Base-by-base conservation (phyloP, 2,888 invertebrate genomes). In the Osmoderma eremita region DNA sequence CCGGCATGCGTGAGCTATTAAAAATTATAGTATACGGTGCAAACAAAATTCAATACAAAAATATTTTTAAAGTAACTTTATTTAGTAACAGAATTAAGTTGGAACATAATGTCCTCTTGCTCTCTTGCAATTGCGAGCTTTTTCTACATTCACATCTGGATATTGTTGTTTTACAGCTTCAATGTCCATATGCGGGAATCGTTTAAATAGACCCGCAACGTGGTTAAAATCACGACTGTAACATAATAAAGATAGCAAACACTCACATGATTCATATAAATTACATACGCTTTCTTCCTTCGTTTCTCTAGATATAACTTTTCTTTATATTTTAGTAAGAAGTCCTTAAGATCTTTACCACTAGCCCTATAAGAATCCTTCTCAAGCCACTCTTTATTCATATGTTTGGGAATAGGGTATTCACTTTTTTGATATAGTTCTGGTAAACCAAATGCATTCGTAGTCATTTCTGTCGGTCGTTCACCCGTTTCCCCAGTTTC, bases 401-500 rank as follows among this genome's bases (percentile, higher is more conserved):
- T 85, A 71, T 84, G 85, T 73, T 87, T 86, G 1, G 93, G 94
- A 67, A 92, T 78, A 1, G 79, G 72, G 78, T 93, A 85, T 77
- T 94, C 91, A 24, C 81, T 78, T 73, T 86, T 84, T 72, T 79
- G 84, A 76, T 89, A 86, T 68, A 83, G 84, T 67, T 84, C 86
- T 62, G 80, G 84, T 58, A 90, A 79, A 71, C 93, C 93, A 70
- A 93, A 81, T 13, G 84, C 75, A 79, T 85, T 89, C 0, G 83
- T 76, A 15, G 85, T 86, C 69, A 88, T 76, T 77, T 86, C 85
- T 1, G 85, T 84, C 1, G 92, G 91, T 42, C 92, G 84, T 80
- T 95, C 94, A 2, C 94, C 95, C 67, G 87, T 88, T 78, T 90
- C 89, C 0, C 96, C 97, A 4, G 93, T 95, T 85, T 99, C 98